Percentiles rank a stretch among this genome's conserved stretches.
phyloP scores from a whole-genome alignment of 2,888 invertebrate genomes.

The Arge pagana region DNA sequence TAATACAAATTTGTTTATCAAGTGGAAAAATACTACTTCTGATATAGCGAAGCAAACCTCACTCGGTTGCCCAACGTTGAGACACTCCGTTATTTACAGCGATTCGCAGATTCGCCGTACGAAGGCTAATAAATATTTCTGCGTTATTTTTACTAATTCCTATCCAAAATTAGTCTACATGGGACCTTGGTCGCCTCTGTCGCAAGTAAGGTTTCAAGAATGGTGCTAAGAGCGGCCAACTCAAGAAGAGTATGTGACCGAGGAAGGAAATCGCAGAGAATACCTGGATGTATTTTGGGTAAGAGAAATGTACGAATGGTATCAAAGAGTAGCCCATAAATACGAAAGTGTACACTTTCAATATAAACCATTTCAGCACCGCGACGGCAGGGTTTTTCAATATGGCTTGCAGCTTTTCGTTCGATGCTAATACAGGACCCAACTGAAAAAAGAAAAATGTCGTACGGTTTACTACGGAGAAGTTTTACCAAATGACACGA shows the following conservation, averaged over 20 bases:
- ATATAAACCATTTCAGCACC: constrained; percentile 62
- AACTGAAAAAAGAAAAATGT: constrained; percentile 57
- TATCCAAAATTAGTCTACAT: constrained; percentile 36
- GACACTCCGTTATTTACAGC: too few species aligned
- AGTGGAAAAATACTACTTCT: too few species aligned
- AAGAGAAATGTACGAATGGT: constrained; percentile 75
- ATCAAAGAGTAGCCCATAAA: constrained; percentile 84
- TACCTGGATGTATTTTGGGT: constrained; percentile 69
- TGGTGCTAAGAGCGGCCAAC: constrained; percentile 65
- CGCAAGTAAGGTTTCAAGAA: constrained; percentile 48
- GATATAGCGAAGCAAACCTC: too few species aligned
- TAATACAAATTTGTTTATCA: too few species aligned
- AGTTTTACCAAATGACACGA: too few species aligned
- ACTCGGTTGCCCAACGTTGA: too few species aligned
- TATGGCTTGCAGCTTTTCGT: constrained; percentile 59
- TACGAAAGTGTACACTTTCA: constrained; percentile 75
- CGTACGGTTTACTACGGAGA: too few species aligned
- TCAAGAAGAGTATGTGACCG: constrained; percentile 70
- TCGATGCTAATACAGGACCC: constrained; percentile 62
- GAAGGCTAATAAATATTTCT: too few species aligned
- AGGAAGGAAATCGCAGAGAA: constrained; percentile 70
- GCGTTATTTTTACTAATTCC: too few species aligned
- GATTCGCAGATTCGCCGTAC: too few species aligned
- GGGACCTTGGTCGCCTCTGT: constrained; percentile 28
- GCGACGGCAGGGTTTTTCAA: constrained; percentile 57